phyloP scores from a whole-genome alignment of 2,797 vertebrate genomes.

The Notoglanidium macrostoma region DNA sequence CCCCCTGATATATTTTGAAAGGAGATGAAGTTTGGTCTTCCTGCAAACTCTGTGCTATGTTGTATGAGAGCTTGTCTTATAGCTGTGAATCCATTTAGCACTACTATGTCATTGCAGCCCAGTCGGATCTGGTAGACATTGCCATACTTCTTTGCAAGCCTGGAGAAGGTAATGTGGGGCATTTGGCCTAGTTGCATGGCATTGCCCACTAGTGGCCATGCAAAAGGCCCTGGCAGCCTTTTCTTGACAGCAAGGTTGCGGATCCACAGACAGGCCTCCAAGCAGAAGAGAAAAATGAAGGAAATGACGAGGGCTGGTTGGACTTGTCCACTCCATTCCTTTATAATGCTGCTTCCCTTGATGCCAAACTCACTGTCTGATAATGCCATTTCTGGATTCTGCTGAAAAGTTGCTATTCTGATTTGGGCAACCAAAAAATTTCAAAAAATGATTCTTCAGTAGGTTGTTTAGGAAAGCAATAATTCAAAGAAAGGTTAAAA shows the following conservation, averaged over 20 bases:
- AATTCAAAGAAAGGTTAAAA: not conserved
- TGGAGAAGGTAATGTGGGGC: slow-evolving; percentile 81
- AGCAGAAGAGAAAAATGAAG: slow-evolving; percentile 76
- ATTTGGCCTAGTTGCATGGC: slow-evolving; percentile 84
- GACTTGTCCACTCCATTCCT: slow-evolving; percentile 74
- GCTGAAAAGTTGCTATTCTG: slow-evolving; percentile 23
- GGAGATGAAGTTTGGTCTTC: slow-evolving; percentile 83
- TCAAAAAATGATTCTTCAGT: slow-evolving; percentile 10
- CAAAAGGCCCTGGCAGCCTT: slow-evolving; percentile 79
- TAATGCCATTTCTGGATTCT: slow-evolving; percentile 63
- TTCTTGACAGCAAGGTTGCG: slow-evolving; percentile 67
- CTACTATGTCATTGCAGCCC: slow-evolving; percentile 78
- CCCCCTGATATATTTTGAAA: slow-evolving; percentile 83
- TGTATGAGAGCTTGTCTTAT: slow-evolving; percentile 81
- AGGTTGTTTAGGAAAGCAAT: slow-evolving; percentile 2
- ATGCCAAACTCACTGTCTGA: slow-evolving; percentile 70
- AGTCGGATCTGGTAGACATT: slow-evolving; percentile 83
- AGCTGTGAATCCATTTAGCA: slow-evolving; percentile 76
- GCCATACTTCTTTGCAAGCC: slow-evolving; percentile 78
- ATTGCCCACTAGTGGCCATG: slow-evolving; percentile 86
- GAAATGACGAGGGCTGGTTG: slow-evolving; percentile 77
- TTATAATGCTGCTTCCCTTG: slow-evolving; percentile 71
- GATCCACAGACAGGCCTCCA: slow-evolving; percentile 74
- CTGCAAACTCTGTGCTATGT: slow-evolving; percentile 79
- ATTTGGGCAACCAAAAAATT: slow-evolving; percentile 40